Base-by-base conservation (phyloP, 2,113 vertebrate species). In the Malurus elegans region DNA sequence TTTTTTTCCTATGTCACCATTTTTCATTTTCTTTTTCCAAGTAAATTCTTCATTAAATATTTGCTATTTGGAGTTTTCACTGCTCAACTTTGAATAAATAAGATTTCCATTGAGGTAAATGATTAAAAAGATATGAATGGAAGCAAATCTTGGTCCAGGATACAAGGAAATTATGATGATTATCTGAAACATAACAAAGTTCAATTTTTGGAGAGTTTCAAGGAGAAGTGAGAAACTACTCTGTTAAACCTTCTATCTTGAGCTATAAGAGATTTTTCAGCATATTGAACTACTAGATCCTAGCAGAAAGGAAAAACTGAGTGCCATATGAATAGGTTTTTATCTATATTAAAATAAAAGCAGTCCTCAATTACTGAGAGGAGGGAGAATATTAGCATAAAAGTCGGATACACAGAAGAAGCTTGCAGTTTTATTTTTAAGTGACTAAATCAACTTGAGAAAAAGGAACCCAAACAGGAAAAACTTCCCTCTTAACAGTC, bases 381-480 rank as follows among this genome's bases (percentile, higher is more conserved):
- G 24, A 51, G 9, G 16, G 7, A 61, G 13, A 1, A 4, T 42
- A n/a, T 82, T 80, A 67, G 8, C 26, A 62, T 58, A 75, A 64
- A 75, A 72, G 8, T 20, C 40, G 42, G 26, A 34, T 69, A 61
- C 45, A 65, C 9, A 38, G 47, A 75, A 64, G 18, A 64, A 79
- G 44, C 36, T 15, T 66, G 15, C 18, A 42, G 12, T 25, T 78
- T 87, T 60, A 12, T 71, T 92, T 79, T 86, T 71, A 66, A 73
- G 65, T 57, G 72, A 80, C 44, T 82, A 50, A 85, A 44, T 90
- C 79, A 93, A 90, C 72, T 82, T 75, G 79, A 95, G 47, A 82
- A 91, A 74, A 36, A 89, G 21, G 34, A 88, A 95, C 81, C 67
- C 73, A 96, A 58, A 94, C 71, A 95, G 64, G 81, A 88, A 83